Base-by-base conservation (phyloP, 2,888 invertebrate genomes). In the Dynastes hyllus region DNA sequence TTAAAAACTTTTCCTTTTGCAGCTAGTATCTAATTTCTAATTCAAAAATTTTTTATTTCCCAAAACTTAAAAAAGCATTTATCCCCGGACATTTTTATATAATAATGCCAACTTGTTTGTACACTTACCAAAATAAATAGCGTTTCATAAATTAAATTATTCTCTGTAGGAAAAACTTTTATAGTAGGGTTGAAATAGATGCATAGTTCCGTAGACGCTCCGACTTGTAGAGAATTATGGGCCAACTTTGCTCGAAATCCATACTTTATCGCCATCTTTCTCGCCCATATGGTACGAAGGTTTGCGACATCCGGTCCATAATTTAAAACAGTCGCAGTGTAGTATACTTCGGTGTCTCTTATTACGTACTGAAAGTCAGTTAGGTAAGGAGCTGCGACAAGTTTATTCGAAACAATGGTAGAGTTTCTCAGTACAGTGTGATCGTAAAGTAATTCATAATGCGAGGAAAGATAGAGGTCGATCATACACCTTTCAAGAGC, bases 361-460 rank as follows among this genome's bases (percentile, higher is more conserved):
- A 92, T 89, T 0, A 93, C 91, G 63, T 91, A 91, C 22, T 92
- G 92, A 82, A 91, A 91, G 84, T 93, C 92, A 83, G 93, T 87
- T 5, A 90, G 83, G 82, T 93, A 93, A 1, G 91, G 88, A 1
- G 91, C 88, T 8, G 90, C 88, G 1, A 91, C 29, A 8, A 77
- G 22, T 16, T 80, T 63, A 55, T 80, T 73, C 0, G 82, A 82
- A 13, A 83, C 80, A 27, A 79, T 61, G 1, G 70, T n/a, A 4
- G 58, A 77, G 2, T 58, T 75, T 55, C 79, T 81, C 11, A 70
- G 16, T 27, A 65, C 61, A 13, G 78, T 80, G 55, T 87, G 88
- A 83, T 89, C 89, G 1, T 86, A 80, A 16, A 89, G 82, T 70
- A 90, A 81, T 50, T 90, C 88, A 45, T 90, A 89, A 76, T 90